These are phyloP conservation scores for Sciurus niger DNA, from an alignment of 2,113 vertebrate genomes.

Conservation along the genomic window DNA sequence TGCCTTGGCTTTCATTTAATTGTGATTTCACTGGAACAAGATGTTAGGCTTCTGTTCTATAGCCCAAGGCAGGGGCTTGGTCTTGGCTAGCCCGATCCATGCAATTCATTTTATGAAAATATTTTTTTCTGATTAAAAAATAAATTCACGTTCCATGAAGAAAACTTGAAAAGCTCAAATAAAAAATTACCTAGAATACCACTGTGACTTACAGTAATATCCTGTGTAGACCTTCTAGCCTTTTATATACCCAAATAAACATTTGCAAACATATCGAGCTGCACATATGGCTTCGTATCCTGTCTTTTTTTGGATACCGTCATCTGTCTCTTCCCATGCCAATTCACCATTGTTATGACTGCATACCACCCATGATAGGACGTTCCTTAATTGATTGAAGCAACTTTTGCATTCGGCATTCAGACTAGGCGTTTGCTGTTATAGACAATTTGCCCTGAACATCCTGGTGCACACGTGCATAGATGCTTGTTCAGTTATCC, in stretches of 20 bases:
- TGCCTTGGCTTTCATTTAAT: conserved; percentile 40
- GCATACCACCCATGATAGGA: accelerated
- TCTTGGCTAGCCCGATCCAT: background rate
- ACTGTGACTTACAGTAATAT: background rate
- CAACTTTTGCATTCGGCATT: background rate
- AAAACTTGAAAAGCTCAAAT: conserved; percentile 40
- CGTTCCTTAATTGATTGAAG: background rate
- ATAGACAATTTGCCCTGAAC: background rate
- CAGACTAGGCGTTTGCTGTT: background rate
- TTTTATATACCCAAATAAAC: background rate
- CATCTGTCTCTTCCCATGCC: background rate
- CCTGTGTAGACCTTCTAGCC: background rate
- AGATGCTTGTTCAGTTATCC: background rate
- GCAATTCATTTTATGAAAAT: conserved; percentile 3
- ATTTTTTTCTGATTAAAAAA: conserved; percentile 8
- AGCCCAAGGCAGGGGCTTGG: background rate
- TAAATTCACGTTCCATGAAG: background rate
- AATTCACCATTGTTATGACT: too few relatives aligned
- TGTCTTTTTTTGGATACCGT: background rate
- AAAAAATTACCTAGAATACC: background rate
- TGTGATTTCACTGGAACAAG: conserved; percentile 49
- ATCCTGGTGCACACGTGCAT: background rate
- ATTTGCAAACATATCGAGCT: background rate
- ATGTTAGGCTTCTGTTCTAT: background rate
- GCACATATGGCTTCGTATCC: background rate